Evolutionary conservation across 2,888 invertebrate species (phyloP), one percentile per base, ranked within the genome.

Genomic region (Neoscelio sp.): DNA sequence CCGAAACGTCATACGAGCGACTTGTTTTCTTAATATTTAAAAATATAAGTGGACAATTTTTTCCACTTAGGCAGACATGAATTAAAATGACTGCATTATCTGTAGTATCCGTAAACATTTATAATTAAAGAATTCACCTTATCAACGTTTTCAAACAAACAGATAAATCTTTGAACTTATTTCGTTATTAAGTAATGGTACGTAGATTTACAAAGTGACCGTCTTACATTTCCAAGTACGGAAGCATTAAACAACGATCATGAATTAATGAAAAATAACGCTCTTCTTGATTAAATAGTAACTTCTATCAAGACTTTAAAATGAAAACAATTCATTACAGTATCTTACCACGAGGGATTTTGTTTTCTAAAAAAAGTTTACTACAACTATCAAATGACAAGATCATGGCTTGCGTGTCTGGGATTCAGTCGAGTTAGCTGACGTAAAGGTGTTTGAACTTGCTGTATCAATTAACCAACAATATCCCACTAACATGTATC

Each of bases 251-350:
- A 54, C 23, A 67, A 30, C 42, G 42, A 52, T 52, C 23, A 52
- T 65, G 30, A 40, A 52, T 52, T 28, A 65, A 65, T 65, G 50
- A 42, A 50, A 13, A 50, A 52, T 33, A 54, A 54, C 44, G 20
- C 35, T 23, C 6, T 6, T 30, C 44, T 42, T 54, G 40, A 67
- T 67, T 54, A 44, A 67, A 50, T 50, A 30, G 23, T 28, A 67
- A 67, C 28, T 54, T 54, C 18, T 62, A 35, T 48, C 46, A 46
- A 26, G 48, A 28, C 26, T 28, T 52, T 30, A 13, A 40, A 26
- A 52, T 65, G 12, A 65, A 52, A 52, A 52, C 35, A 40, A 30
- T 48, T 50, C n/a, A 1, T 7, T 12, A 17, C 17, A 10, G 44
- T 15, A 44, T 44, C 20, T 44, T 28, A 17, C 26, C 44, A 13